Conservation (phyloP, 2,113 vertebrate genomes). For the Brachyhypopomus gauderio region DNA sequence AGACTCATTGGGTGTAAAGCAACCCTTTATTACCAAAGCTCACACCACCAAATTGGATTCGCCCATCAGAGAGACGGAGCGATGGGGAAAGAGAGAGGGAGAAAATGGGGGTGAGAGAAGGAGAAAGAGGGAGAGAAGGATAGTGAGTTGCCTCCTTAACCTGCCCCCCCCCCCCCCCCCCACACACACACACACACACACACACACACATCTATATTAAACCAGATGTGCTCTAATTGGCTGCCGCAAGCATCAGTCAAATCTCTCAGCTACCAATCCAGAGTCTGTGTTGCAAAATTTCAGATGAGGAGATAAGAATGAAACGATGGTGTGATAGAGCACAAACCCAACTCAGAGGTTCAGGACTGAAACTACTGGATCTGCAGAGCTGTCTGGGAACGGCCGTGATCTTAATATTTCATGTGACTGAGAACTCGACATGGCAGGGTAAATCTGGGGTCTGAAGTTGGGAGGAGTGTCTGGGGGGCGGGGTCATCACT, state of each 20-base stretch:
- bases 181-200: constrained; percentile 19
- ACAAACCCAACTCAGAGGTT: too few relatives aligned
- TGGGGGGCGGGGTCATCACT: too few relatives aligned
- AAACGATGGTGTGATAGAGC: too few relatives aligned
- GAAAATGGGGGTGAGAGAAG: not conserved
- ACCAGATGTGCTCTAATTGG: not conserved
- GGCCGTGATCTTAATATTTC: too few relatives aligned
- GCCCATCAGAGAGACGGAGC: constrained; percentile 49
- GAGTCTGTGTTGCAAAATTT: not conserved
- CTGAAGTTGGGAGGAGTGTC: too few relatives aligned
- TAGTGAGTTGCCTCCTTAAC: constrained; percentile 12
- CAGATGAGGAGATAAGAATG: too few relatives aligned
- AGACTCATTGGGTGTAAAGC: constrained; percentile 71
- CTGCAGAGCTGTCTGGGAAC: too few relatives aligned
- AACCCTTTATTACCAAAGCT: constrained; percentile 68
- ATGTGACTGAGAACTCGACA: too few relatives aligned
- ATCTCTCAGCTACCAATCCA: not conserved
- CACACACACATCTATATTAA: constrained; percentile 10
- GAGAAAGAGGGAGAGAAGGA: not conserved
- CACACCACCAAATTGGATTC: constrained; percentile 69
- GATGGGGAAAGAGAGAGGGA: constrained; percentile 33
- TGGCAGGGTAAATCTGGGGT: too few relatives aligned
- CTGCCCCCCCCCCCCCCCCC: not conserved
- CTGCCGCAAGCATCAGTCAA: not conserved
- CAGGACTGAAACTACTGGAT: too few relatives aligned